These are phyloP conservation scores for Nothura maculosa DNA, from an alignment of 2,797 vertebrate species.

Conservation along the genomic window DNA sequence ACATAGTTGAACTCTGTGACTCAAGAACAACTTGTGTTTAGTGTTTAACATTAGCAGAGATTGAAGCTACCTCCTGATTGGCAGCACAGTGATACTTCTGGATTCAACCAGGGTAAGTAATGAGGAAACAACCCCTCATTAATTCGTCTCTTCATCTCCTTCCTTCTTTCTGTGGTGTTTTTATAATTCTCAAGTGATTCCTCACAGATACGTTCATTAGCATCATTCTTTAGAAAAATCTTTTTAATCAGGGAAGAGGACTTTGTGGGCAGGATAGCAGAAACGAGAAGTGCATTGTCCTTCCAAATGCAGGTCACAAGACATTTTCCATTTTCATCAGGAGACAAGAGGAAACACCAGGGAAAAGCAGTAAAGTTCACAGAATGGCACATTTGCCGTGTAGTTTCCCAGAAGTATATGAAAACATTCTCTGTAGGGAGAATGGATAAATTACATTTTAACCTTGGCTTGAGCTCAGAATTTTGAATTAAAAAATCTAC, in stretches of 20 bases:
- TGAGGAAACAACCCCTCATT: neutral
- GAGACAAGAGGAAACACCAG: constrained; percentile 59
- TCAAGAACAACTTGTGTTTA: neutral
- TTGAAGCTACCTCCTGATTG: neutral
- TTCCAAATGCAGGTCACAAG: constrained; percentile 13
- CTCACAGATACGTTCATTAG: neutral
- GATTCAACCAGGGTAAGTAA: neutral
- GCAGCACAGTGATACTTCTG: neutral
- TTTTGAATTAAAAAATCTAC: constrained; percentile 21
- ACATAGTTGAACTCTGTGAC: neutral
- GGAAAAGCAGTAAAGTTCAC: constrained; percentile 48
- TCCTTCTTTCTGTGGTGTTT: neutral
- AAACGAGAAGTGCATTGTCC: neutral
- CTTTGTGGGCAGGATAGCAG: neutral
- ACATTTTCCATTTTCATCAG: constrained; percentile 32
- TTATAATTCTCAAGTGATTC: neutral
- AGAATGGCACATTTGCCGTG: constrained; percentile 37
- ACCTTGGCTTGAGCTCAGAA: constrained; percentile 48
- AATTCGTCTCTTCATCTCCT: neutral
- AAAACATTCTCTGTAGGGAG: constrained; percentile 37
- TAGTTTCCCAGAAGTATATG: constrained; percentile 37
- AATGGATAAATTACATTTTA: constrained; percentile 45
- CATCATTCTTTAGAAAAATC: neutral
- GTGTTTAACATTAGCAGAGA: neutral
- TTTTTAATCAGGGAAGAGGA: neutral